Evolutionary conservation across 2,113 vertebrate species (phyloP).

Genomic region (Osmerus mordax): DNA sequence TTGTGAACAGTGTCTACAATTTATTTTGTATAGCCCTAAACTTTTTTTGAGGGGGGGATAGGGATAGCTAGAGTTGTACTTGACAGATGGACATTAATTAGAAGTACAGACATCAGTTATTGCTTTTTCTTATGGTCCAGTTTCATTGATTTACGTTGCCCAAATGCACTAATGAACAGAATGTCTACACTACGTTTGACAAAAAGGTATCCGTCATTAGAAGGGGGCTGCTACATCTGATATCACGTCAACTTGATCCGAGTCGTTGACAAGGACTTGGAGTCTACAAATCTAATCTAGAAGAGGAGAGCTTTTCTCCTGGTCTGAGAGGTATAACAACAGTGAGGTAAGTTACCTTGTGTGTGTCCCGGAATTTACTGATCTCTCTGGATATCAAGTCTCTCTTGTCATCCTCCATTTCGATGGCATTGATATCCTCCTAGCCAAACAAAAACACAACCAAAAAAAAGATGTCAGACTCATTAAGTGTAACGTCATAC

Average conservation of each 20-base stretch:
- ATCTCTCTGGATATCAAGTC: slow-evolving; percentile 99
- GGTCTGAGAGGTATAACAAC: slow-evolving; percentile 22
- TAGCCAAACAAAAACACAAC: slow-evolving; percentile 45
- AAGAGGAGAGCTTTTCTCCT: slow-evolving; percentile 31
- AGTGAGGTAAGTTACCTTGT: slow-evolving; percentile 86
- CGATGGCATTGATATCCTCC: slow-evolving; percentile 99
- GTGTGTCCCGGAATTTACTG: slow-evolving; percentile 99
- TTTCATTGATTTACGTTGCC: not conserved
- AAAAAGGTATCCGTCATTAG: not conserved
- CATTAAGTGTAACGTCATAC: not conserved
- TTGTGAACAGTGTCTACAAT: slow-evolving; percentile 5
- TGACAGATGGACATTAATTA: slow-evolving; percentile 3
- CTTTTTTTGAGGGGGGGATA: slow-evolving; percentile 24
- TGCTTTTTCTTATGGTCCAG: not conserved
- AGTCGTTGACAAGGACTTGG: slow-evolving; percentile 30
- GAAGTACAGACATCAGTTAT: not conserved
- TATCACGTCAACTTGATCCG: slow-evolving; percentile 20
- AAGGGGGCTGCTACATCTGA: not conserved
- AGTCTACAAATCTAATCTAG: slow-evolving; percentile 5
- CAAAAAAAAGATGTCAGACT: not conserved
- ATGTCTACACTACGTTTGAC: not conserved
- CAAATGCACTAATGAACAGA: not conserved
- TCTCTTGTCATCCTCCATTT: slow-evolving; percentile 99
- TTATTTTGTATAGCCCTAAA: not conserved
- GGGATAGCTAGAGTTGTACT: slow-evolving; percentile 15